These are phyloP conservation scores for Dioctria rufipes DNA, from an alignment of 2,888 invertebrate genomes.

Conservation along the genomic window DNA sequence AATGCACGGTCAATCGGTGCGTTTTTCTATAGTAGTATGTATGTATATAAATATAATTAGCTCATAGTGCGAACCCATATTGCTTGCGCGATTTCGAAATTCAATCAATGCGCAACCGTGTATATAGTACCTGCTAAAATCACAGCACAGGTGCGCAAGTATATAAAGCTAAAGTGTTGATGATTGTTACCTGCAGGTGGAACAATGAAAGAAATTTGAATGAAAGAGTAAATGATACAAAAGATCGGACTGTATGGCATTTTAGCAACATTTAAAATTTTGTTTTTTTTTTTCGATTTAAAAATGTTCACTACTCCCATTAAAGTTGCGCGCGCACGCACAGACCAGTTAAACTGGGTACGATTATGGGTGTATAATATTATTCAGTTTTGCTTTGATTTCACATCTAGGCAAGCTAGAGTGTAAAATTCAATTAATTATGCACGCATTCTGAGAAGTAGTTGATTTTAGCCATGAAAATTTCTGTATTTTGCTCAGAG, in stretches of 20 bases:
- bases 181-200: neutral
- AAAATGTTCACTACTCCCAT: neutral
- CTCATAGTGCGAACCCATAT: neutral
- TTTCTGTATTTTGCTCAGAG: too few relatives aligned
- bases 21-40: too few relatives aligned
- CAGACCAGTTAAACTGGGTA: neutral
- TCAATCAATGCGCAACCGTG: neutral
- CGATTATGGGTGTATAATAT: neutral
- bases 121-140: neutral
- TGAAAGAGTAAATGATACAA: neutral
- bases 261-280: neutral
- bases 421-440: conserved; percentile 13
- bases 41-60: neutral
- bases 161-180: neutral
- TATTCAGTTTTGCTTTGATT: neutral
- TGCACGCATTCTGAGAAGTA: neutral
- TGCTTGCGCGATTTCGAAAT: neutral
- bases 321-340: neutral
- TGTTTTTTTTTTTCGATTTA: neutral
- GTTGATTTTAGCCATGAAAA: neutral
- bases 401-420: conserved; percentile 10
- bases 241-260: neutral
- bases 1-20: neutral
- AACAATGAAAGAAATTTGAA: conserved; percentile 13
- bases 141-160: neutral